Evolutionary conservation across 2,888 invertebrate genomes (phyloP).

Genomic region (Platerodrilus igneus): DNA sequence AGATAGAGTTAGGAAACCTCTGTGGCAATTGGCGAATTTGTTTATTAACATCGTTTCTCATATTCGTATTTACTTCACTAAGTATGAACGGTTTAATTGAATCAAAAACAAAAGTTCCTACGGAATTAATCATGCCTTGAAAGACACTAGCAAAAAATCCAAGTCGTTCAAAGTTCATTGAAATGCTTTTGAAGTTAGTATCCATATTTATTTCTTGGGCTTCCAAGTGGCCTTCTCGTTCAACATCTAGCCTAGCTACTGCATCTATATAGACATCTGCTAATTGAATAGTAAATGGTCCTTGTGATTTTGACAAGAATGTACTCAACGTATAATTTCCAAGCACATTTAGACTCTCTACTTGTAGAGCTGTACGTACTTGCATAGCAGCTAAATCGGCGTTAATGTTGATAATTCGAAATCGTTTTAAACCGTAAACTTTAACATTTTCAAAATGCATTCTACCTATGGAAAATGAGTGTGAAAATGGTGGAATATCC

Average conservation of each 20-base stretch:
- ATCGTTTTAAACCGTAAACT: constrained; percentile 73
- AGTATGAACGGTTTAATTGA: constrained; percentile 82
- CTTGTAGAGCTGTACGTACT: constrained; percentile 67
- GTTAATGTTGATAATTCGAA: constrained; percentile 66
- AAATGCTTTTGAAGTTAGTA: constrained; percentile 67
- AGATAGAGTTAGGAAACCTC: constrained; percentile 78
- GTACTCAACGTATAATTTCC: constrained; percentile 71
- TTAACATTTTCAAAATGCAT: constrained; percentile 68
- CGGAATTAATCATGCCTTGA: constrained; percentile 70
- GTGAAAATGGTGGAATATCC: constrained; percentile 69
- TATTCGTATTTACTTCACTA: constrained; percentile 69
- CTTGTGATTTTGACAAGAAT: constrained; percentile 65
- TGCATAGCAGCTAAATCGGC: constrained; percentile 72
- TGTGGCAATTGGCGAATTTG: constrained; percentile 67
- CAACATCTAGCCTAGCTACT: constrained; percentile 65
- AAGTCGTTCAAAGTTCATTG: constrained; percentile 77
- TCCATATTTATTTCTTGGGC: constrained; percentile 78
- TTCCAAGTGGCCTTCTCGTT: constrained; percentile 68
- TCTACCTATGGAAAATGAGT: constrained; percentile 64
- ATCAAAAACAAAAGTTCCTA: constrained; percentile 78
- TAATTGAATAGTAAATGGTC: constrained; percentile 74
- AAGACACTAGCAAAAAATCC: constrained; percentile 68
- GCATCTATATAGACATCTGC: constrained; percentile 66
- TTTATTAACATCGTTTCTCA: constrained; percentile 68
- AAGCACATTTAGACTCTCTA: constrained; percentile 64